These are phyloP conservation scores for Hypselothyrea guttata DNA, from an alignment of 2,888 invertebrate genomes.

Conservation along the genomic window DNA sequence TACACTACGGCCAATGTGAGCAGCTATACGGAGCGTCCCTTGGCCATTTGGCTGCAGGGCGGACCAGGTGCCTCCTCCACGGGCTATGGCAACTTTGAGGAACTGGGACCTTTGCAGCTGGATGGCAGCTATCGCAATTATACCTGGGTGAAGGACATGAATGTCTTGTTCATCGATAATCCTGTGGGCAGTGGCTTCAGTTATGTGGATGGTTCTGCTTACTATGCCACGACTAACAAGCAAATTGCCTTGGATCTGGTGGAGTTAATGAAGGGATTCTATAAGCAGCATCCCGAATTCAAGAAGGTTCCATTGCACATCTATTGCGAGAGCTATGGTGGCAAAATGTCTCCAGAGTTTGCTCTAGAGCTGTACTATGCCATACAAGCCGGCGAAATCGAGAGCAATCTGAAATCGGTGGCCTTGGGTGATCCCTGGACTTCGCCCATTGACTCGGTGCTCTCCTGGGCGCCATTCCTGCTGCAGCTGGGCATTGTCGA, in stretches of 20 bases:
- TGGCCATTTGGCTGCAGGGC: constrained; percentile 95
- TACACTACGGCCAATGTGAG: constrained; percentile 86
- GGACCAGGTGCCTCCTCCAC: constrained; percentile 92
- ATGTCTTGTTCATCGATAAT: constrained; percentile 93
- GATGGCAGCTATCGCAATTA: constrained; percentile 87
- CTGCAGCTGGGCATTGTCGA: constrained; percentile 89
- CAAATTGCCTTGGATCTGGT: constrained; percentile 90
- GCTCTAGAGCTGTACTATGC: constrained; percentile 85
- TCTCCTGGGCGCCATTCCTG: constrained; percentile 92
- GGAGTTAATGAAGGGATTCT: constrained; percentile 87
- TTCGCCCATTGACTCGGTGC: constrained; percentile 91
- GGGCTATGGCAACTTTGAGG: constrained; percentile 93
- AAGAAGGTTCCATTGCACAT: constrained; percentile 90
- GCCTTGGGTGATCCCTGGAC: constrained; percentile 96
- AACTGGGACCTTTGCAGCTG: constrained; percentile 89
- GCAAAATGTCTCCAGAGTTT: constrained; percentile 95
- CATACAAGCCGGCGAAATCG: constrained; percentile 85
- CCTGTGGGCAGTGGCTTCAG: constrained; percentile 95
- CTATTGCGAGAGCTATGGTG: constrained; percentile 95
- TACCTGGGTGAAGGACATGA: constrained; percentile 91
- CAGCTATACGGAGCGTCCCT: constrained; percentile 86
- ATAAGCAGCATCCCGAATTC: constrained; percentile 87
- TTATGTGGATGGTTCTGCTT: constrained; percentile 85
- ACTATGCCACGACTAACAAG: constrained; percentile 84
- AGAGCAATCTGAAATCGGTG: constrained; percentile 89